Base-by-base conservation (phyloP, 2,888 invertebrate species). In the Clepsis dumicolana region DNA sequence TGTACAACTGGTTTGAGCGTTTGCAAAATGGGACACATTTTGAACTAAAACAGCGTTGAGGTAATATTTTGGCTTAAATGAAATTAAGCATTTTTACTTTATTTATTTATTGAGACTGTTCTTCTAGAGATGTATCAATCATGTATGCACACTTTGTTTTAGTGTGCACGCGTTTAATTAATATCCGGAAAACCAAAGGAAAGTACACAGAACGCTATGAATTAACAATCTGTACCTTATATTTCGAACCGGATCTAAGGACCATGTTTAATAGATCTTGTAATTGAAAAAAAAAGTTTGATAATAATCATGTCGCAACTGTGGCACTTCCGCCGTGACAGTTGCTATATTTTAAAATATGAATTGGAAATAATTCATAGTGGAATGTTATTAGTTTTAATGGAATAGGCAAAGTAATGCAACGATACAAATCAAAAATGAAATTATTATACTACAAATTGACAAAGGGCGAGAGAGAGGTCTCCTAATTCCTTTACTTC, bases 1-100 rank as follows among this genome's bases (percentile, higher is more conserved):
- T 68, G 63, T 68, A 44, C 68, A 68, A 63, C 48, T 68, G 67
- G 41, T 68, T 59, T 32, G 67, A 48, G 32, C 25, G 54, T 66
- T 61, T 57, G 56, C 48, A 29, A 62, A 67, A 48, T 50, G 12
- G 25, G 41, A 66, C 60, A 25, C 44, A 5, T 66, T 66, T 61
- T 48, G 44, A 61, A 61, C 25, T 61, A 35, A 66, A 48, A 60
- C 16, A 56, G 18, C 3, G 18, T 52, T 38, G 14, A 59, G n/a
- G 59, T 4, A 14, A 18, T 18, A 16, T 35, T 35, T 8, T 14
- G 35, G 8, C 3, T 14, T 14, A 35, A 14, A 3, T 35, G n/a
- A n/a, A n/a, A n/a, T n/a, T n/a, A n/a, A n/a, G n/a, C n/a, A n/a
- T n/a, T n/a, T n/a, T n/a, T n/a, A n/a, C 35, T 35, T 35, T 7